These are phyloP conservation scores for Belonocnema kinseyi DNA, from an alignment of 1,140 invertebrate species.

Conservation along the genomic window DNA sequence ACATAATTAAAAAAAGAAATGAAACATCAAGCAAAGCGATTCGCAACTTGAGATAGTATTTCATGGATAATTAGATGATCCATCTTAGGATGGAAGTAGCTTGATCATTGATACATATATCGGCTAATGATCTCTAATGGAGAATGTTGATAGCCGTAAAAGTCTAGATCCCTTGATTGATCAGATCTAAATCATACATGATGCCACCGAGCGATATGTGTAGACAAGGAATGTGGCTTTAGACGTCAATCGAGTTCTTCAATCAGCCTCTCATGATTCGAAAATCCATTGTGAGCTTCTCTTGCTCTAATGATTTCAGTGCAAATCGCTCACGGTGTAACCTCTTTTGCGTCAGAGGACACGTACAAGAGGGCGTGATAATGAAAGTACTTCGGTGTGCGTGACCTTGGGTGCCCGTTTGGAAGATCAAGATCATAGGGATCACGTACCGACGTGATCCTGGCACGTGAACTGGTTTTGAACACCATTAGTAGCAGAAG, in stretches of 20 bases:
- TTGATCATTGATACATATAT: neutral
- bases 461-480: constrained; percentile 66
- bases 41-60: neutral
- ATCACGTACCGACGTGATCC: constrained; percentile 54
- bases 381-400: constrained; percentile 9
- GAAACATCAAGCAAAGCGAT: neutral
- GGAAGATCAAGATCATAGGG: constrained; percentile 60
- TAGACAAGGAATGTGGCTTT: neutral
- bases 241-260: constrained; percentile 10
- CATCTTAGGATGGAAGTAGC: constrained; percentile 8
- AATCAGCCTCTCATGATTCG: neutral
- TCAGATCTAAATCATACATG: constrained; percentile 14
- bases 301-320: constrained; percentile 2
- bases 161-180: constrained; percentile 9
- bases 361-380: constrained; percentile 21
- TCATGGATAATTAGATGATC: constrained; percentile 17
- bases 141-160: neutral
- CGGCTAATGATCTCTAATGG: neutral
- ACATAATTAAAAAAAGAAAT: neutral
- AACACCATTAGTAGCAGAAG: constrained; percentile 47
- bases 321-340: constrained; percentile 21
- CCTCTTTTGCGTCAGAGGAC: constrained; percentile 16
- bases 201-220: constrained; percentile 20
- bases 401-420: constrained; percentile 39
- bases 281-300: constrained; percentile 13